A percentile compares a stretch with the other conserved stretches of the same genome.
Conservation (phyloP, 2,888 invertebrate species). For the Pollenia griseotomentosa region DNA sequence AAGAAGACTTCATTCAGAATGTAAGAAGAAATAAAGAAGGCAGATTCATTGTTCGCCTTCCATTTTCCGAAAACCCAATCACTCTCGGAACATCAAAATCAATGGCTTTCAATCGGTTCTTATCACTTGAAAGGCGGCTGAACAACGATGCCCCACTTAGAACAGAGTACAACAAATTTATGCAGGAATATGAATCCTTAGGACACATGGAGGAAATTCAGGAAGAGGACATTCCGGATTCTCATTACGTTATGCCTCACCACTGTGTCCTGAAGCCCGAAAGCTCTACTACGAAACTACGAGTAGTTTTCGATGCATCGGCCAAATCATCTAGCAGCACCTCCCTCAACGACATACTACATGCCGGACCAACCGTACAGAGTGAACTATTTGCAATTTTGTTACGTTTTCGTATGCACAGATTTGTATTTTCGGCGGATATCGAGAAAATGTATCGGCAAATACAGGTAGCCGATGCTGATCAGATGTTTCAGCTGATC, state of each 20-base stretch:
- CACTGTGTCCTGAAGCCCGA: background rate
- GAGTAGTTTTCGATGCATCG: background rate
- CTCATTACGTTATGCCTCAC: too few relatives aligned
- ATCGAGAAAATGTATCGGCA: constrained; percentile 7
- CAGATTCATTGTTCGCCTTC: constrained; percentile 12
- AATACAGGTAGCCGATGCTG: background rate
- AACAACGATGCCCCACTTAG: too few relatives aligned
- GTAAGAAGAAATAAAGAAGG: background rate
- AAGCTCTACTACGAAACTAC: background rate
- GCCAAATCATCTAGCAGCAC: too few relatives aligned
- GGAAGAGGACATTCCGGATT: too few relatives aligned
- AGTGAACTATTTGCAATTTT: background rate
- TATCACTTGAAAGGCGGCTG: too few relatives aligned
- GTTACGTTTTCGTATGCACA: constrained; percentile 1
- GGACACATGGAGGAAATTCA: too few relatives aligned
- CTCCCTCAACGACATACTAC: constrained; percentile 5
- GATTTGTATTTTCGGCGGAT: constrained; percentile 6
- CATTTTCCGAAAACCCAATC: background rate
- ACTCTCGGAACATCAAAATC: background rate
- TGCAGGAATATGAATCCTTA: too few relatives aligned
- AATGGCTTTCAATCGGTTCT: too few relatives aligned
- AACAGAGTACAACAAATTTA: too few relatives aligned
- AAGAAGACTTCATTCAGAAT: constrained; percentile 2
- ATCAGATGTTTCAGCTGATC: background rate
- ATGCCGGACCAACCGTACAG: background rate